Base-by-base conservation (phyloP, 2,888 invertebrate species). In the Zygothrica quintamaculata region DNA sequence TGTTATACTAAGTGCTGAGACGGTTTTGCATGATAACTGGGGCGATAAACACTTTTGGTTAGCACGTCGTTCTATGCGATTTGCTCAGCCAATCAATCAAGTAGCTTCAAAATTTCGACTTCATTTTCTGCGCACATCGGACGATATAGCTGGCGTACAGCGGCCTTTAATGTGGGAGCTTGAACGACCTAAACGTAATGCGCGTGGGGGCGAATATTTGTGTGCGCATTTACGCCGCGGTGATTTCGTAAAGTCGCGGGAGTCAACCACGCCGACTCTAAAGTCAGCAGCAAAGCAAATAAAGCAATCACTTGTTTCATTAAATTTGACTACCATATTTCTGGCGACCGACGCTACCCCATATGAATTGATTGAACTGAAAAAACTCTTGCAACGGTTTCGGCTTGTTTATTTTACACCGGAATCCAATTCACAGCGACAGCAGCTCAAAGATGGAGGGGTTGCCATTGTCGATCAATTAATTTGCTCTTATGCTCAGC, bases 391-490 rank as follows among this genome's bases (percentile, higher is more conserved):
- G 16, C 78, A 88, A 18, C 84, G 79, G 1, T 78, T 84, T 33
- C 81, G 81, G 5, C 76, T 88, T 3, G 79, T 87, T 1, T 88
- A 89, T 25, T 91, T 89, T 43, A 74, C 68, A 1, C 77, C 90
- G 0, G 90, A 90, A 39, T 88, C 89, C 5, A 62, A 84, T 31
- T 70, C 73, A 8, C 88, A 91, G 56, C 87, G 89, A 3, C 52
- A 81, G 1, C 36, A 69, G 26, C 75, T 91, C 0, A 90, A 93
- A 88, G 97, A 98, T 88, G 98, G 98, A 1, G 97, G 96, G 1
- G 89, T 96, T 16, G 98, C 99, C 0, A 96, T 99, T 55, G 94
- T 99, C 46, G 99, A 99, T 89, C 99, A 99, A 92, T 96, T 98
- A 84, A 96, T 99, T 75, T 97, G 98, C 91, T 95, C 98, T 0